phyloP scores from a whole-genome alignment of 92 coral and sea anemone species.

The Epizoanthus illoricatus region DNA sequence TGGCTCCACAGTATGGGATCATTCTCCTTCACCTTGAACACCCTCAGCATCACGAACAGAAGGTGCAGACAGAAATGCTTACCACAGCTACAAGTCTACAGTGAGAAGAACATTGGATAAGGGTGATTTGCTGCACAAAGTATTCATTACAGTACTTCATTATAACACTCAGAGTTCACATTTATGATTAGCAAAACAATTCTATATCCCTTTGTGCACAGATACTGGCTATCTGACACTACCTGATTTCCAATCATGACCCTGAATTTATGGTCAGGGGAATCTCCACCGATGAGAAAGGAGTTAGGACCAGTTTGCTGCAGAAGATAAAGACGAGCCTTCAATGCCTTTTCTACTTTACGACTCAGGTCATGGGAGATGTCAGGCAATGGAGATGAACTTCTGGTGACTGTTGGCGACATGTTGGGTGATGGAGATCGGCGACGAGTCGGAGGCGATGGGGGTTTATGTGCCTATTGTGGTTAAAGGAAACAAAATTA shows the following conservation, averaged over 20 bases:
- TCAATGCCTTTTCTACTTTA: slow-evolving; percentile 87
- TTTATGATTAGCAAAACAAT: too few relatives aligned
- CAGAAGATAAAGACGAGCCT: slow-evolving; percentile 89
- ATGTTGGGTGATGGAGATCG: slow-evolving; percentile 79
- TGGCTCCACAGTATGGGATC: slow-evolving; percentile 87
- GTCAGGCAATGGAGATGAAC: slow-evolving; percentile 84
- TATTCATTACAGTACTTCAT: too few relatives aligned
- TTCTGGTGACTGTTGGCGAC: slow-evolving; percentile 69
- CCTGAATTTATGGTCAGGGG: slow-evolving; percentile 92
- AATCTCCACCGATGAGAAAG: slow-evolving; percentile 95
- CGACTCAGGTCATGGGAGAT: slow-evolving; percentile 71
- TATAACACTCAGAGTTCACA: too few relatives aligned
- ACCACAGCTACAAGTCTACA: slow-evolving; percentile 89
- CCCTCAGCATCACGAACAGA: slow-evolving; percentile 95
- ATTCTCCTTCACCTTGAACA: slow-evolving; percentile 87
- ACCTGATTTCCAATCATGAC: slow-evolving; percentile 99
- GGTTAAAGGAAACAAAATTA: slow-evolving; percentile 21
- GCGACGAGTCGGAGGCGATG: slow-evolving; percentile 78
- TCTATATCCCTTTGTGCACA: too few relatives aligned
- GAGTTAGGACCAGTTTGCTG: slow-evolving; percentile 98
- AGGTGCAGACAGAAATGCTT: slow-evolving; percentile 90
- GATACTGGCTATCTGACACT: not conserved
- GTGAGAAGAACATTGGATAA: not conserved
- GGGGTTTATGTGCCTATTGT: slow-evolving; percentile 66
- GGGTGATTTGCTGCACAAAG: not conserved